Evolutionary conservation across 2,888 invertebrate species (phyloP), one percentile per base, ranked within the genome.

Genomic region (Chrysolina haemoptera): DNA sequence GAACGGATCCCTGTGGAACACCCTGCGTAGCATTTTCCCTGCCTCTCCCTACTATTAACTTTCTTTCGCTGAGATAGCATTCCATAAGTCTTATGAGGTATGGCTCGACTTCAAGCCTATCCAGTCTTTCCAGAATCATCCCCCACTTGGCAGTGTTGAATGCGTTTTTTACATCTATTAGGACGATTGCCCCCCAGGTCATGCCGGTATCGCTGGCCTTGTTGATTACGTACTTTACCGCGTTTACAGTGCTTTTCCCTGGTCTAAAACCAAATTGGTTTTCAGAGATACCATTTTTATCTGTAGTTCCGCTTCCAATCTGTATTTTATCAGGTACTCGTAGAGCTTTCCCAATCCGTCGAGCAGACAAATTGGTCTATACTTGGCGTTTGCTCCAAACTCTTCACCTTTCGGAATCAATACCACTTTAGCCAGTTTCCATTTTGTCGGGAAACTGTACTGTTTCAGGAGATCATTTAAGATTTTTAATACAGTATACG

Each of bases 251-350:
- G 5, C 74, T 73, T 11, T n/a, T 69, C 2, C 69, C 55, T 40
- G 27, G 63, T 14, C 71, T 20, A 59, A 77, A 79, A 2, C 79
- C 79, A 50, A 53, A 74, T 50, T 78, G 79, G 16, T 67, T 62
- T 16, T 48, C 18, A 1, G 48, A 62, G 6, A 75, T 43, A 6
- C 50, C 50, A 10, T 46, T 48, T 22, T 50, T 63, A 16, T 63
- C 67, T 12, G 62, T 59, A 77, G 48, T 46, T 72, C 71, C 1
- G 27, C n/a, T 16, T 43, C 59, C 14, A 79, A 46, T 43, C 77
- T 70, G 0, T 43, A 40, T 10, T 16, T 40, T 4, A 76, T 63
- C 6, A 79, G 22, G 0, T 41, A 35, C 41, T 75, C 75, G 18
- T 46, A 72, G 1, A 76, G 10, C 67, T 79, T 79, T 0, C 76